Conservation (phyloP, 1,140 invertebrate species). For the Sminthurinus signatus region DNA sequence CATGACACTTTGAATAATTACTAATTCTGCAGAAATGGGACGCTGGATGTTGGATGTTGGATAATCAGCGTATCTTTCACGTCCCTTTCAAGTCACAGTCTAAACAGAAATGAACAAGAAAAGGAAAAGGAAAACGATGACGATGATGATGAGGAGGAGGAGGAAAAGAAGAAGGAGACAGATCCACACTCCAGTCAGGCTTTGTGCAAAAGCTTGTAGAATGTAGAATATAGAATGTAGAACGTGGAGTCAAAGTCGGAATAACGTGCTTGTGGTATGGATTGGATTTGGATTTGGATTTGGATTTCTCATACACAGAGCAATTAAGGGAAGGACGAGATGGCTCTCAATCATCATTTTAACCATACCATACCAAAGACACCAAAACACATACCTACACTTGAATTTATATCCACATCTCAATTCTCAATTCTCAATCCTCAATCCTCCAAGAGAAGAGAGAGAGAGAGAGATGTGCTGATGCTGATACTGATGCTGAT, state of each 20-base stretch:
- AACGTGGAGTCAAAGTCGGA: no score
- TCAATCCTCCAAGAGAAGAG: no score
- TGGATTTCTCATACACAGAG: conserved; percentile 25
- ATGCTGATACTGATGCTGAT: not conserved
- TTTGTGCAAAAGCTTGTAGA: no score
- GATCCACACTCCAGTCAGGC: no score
- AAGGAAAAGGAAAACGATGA: not conserved
- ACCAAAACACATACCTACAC: no score
- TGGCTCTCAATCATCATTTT: conserved; percentile 28
- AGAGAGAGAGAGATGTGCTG: no score
- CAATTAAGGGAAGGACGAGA: conserved; percentile 24
- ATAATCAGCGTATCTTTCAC: conserved; percentile 26
- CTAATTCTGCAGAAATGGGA: conserved; percentile 29
- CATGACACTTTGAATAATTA: conserved; percentile 34
- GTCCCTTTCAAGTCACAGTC: conserved; percentile 14
- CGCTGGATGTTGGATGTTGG: conserved; percentile 25
- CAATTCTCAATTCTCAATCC: no score
- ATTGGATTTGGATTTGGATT: conserved; percentile 12
- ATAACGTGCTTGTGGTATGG: conserved; percentile 15
- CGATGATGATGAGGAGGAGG: not conserved
- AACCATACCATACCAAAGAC: not conserved
- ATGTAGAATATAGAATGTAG: no score
- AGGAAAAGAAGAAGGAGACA: no score
- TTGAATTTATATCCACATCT: no score
- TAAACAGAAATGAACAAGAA: not conserved